These are phyloP conservation scores for Lucilia sericata DNA, from an alignment of 1,140 invertebrate species.

Conservation along the genomic window DNA sequence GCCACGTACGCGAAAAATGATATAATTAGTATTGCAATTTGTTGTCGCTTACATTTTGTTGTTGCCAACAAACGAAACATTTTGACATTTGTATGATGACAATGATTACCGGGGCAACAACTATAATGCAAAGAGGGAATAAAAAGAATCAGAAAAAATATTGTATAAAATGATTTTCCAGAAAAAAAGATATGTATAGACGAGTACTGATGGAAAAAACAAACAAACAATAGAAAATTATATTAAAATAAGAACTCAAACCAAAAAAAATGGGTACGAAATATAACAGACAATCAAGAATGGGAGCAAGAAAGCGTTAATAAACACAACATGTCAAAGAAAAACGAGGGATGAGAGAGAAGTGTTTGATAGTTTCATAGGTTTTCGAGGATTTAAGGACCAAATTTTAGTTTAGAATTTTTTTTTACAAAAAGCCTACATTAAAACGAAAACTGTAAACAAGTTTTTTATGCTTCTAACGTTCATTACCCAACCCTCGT, in stretches of 20 bases:
- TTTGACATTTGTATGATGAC: conserved; percentile 38
- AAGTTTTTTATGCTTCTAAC: too few species aligned
- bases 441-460: too few species aligned
- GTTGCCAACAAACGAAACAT: conserved; percentile 46
- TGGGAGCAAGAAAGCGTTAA: not conserved
- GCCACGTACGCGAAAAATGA: conserved; percentile 63
- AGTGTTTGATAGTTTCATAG: not conserved
- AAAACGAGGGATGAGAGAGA: not conserved
- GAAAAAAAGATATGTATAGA: not conserved
- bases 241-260: conserved; percentile 34
- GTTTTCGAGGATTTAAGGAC: too few species aligned
- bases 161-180: not conserved
- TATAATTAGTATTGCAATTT: conserved; percentile 68
- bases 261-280: not conserved
- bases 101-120: conserved; percentile 30
- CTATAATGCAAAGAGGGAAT: not conserved
- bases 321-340: not conserved
- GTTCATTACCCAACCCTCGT: not conserved
- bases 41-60: conserved; percentile 50
- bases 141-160: not conserved
- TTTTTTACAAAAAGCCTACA: too few species aligned
- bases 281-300: not conserved
- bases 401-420: too few species aligned
- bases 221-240: conserved; percentile 36
- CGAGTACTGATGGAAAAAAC: not conserved